Percentiles rank a stretch among this genome's conserved stretches.
Conservation (phyloP, 2,888 invertebrate species). For the Chrysomela aeneicollis region DNA sequence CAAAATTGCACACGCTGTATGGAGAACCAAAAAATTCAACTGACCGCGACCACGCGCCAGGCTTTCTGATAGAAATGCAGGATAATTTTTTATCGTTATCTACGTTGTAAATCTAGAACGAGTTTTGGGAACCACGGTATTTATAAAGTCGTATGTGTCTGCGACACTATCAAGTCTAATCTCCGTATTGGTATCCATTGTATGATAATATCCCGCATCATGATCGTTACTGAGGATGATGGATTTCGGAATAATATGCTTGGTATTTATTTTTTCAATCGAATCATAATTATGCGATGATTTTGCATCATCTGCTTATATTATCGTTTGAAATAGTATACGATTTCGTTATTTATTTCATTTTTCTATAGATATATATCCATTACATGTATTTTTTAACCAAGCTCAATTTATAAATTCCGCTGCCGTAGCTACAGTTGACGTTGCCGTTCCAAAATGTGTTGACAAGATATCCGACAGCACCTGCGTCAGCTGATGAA, state of each 20-base stretch:
- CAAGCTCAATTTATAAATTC: no score
- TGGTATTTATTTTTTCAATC: no score
- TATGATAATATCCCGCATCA: background rate
- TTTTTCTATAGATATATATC: no score
- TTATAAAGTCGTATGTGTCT: conserved; percentile 2
- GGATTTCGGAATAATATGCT: background rate
- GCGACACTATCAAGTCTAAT: background rate
- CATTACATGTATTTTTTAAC: no score
- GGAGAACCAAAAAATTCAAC: background rate
- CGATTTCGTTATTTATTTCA: no score
- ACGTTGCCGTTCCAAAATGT: no score
- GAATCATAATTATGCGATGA: no score
- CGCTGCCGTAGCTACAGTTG: no score
- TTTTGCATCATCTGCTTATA: no score
- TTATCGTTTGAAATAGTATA: no score
- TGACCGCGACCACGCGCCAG: background rate
- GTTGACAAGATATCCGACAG: no score
- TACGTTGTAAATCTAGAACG: background rate
- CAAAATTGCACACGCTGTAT: background rate
- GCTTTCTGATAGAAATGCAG: background rate
- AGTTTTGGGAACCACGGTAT: background rate
- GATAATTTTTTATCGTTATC: conserved; percentile 5
- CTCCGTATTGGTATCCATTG: conserved; percentile 1
- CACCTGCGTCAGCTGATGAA: no score
- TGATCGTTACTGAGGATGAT: background rate